phyloP scores from a whole-genome alignment of 2,113 vertebrate species.

The Tapirus terrestris region DNA sequence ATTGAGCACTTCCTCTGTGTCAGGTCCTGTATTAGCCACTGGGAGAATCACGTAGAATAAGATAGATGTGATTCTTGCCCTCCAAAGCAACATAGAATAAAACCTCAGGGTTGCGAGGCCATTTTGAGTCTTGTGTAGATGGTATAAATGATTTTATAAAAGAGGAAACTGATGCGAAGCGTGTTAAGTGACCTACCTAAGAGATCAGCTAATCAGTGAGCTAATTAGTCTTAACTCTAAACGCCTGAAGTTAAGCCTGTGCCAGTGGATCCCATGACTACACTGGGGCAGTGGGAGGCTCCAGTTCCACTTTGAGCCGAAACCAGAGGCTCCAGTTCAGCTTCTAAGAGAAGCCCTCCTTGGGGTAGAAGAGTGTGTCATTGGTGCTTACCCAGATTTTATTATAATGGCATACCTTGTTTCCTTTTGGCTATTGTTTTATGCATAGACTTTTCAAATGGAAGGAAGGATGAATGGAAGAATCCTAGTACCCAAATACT shows the following conservation, averaged over 20 bases:
- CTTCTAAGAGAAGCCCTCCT: neutral
- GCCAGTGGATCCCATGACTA: neutral
- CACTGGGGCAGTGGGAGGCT: neutral
- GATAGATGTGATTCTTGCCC: neutral
- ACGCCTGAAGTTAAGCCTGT: neutral
- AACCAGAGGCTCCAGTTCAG: neutral
- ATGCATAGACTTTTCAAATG: neutral
- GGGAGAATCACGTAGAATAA: neutral
- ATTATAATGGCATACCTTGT: neutral
- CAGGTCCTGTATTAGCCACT: neutral
- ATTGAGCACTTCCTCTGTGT: neutral
- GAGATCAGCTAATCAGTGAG: neutral
- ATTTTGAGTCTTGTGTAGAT: neutral
- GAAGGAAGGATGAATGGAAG: neutral
- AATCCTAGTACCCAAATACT: neutral
- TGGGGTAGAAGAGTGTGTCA: neutral
- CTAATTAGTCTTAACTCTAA: neutral
- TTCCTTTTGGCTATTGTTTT: neutral
- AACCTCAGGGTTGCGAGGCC: neutral
- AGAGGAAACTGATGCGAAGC: neutral
- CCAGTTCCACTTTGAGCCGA: neutral
- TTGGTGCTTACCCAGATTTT: neutral
- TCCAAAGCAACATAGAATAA: neutral
- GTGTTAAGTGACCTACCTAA: neutral
- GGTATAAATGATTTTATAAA: neutral